Conservation (phyloP, 2,888 invertebrate genomes). For the Scaptomyza reducta region DNA sequence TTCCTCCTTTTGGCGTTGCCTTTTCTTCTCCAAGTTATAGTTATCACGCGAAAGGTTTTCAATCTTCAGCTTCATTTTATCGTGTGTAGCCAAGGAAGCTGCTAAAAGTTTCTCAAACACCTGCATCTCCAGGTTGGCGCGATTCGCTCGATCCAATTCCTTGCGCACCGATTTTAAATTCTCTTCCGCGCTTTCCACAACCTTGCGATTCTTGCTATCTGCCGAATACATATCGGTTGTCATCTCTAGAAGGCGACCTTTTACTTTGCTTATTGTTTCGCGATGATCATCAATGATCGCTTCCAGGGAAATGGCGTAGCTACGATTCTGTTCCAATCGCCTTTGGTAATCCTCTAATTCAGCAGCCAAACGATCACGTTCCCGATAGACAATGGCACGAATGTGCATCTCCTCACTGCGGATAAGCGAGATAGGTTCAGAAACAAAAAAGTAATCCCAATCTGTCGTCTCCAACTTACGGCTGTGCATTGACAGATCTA, state of each 20-base stretch:
- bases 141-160: background rate
- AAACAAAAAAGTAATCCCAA: too few relatives aligned
- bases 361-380: slow-evolving; percentile 81
- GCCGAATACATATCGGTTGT: slow-evolving; percentile 52
- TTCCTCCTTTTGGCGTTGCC: slow-evolving; percentile 8
- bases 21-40: slow-evolving; percentile 4
- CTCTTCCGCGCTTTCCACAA: slow-evolving; percentile 26
- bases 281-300: slow-evolving; percentile 37
- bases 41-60: slow-evolving; percentile 28
- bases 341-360: slow-evolving; percentile 79
- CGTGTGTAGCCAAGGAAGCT: fast-evolving
- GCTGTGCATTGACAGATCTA: background rate
- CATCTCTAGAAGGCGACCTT: slow-evolving; percentile 37
- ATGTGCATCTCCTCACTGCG: slow-evolving; percentile 16
- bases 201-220: slow-evolving; percentile 34
- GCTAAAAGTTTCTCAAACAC: slow-evolving; percentile 1
- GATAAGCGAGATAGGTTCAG: too few relatives aligned
- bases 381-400: slow-evolving; percentile 59
- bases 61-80: slow-evolving; percentile 3
- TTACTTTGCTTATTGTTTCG: slow-evolving; percentile 46
- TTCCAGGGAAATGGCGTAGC: slow-evolving; percentile 78
- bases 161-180: slow-evolving; percentile 17
- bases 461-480: background rate
- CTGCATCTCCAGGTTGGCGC: background rate
- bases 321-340: slow-evolving; percentile 77